phyloP scores from a whole-genome alignment of 1,140 invertebrate species.

The Pantala flavescens region DNA sequence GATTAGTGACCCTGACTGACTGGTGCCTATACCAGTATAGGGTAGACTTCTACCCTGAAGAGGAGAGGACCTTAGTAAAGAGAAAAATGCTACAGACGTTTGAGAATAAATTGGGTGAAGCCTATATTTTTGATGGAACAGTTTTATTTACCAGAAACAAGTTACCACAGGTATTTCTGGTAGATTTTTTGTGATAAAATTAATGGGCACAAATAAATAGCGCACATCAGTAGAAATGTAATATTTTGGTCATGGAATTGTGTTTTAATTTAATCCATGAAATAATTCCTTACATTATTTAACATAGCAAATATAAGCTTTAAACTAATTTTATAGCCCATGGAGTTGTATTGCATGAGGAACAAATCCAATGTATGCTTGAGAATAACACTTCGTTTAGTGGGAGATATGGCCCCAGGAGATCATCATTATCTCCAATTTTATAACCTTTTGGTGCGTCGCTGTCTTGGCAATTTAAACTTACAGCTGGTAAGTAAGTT shows the following conservation, averaged over 20 bases:
- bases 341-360: not conserved
- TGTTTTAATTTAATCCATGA: no score
- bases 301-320: no score
- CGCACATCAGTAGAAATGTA: no score
- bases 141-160: not conserved
- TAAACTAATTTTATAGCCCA: not conserved
- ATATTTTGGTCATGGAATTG: no score
- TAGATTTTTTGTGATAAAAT: no score
- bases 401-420: conserved; percentile 6
- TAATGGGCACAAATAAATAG: no score
- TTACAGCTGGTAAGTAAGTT: conserved; percentile 39
- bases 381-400: not conserved
- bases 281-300: no score
- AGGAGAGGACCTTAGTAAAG: conserved; percentile 11
- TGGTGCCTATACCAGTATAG: conserved; percentile 13
- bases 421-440: conserved; percentile 39
- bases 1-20: not conserved
- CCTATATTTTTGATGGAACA: conserved; percentile 16
- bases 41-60: conserved; percentile 15
- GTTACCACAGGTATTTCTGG: no score
- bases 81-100: not conserved
- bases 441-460: conserved; percentile 64
- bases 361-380: not conserved
- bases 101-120: not conserved
- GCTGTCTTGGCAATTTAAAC: conserved; percentile 51